phyloP scores from a whole-genome alignment of 2,797 vertebrate species.

The Acanthornis magna region DNA sequence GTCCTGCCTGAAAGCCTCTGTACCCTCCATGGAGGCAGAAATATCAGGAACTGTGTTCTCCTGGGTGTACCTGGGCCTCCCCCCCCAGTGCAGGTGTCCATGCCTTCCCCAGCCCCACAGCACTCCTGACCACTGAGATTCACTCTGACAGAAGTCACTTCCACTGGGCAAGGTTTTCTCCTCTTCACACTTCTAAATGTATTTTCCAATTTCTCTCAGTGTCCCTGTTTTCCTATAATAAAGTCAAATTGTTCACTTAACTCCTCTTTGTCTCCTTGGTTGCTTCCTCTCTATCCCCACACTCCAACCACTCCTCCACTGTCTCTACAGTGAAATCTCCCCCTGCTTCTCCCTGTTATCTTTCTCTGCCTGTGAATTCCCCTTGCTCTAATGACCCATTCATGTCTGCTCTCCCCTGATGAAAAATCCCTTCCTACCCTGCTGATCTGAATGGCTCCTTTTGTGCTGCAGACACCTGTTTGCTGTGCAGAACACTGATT shows the following conservation, averaged over 20 bases:
- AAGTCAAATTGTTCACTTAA: not conserved
- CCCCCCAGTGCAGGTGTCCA: not conserved
- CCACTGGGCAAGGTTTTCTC: not conserved
- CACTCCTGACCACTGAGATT: not conserved
- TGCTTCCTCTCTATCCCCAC: not conserved
- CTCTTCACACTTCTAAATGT: not conserved
- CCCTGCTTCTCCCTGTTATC: not conserved
- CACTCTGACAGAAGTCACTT: not conserved
- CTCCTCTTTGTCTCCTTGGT: not conserved
- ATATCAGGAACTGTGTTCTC: not conserved
- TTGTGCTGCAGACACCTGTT: constrained; percentile 18
- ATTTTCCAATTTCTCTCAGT: not conserved
- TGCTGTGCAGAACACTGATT: not conserved
- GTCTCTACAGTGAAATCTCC: not conserved
- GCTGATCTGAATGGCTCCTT: not conserved
- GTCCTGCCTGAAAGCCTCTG: not conserved
- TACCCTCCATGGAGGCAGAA: not conserved
- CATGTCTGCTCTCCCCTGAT: not conserved
- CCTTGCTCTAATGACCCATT: not conserved
- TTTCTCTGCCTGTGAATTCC: not conserved
- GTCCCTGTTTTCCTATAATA: constrained; percentile 39
- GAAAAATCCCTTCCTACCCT: not conserved
- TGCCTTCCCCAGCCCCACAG: not conserved
- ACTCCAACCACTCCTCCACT: not conserved
- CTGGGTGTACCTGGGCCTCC: not conserved